Evolutionary conservation across 2,113 vertebrate species (phyloP), one percentile per base, ranked within the genome.

Genomic region (Sorex araneus): DNA sequence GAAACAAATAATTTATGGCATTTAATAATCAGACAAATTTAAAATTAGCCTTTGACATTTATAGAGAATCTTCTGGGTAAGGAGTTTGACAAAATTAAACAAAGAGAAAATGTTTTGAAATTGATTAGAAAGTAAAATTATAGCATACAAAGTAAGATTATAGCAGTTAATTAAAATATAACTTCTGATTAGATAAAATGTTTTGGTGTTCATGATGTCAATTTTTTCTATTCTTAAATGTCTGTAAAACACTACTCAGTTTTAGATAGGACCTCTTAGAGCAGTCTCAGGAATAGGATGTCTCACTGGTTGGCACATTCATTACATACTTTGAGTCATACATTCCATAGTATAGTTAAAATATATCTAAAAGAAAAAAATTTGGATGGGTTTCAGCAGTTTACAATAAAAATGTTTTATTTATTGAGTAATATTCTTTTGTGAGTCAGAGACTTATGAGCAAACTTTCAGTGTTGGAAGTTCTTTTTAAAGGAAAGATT

Each of bases 301-400:
- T 60, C 60, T 83, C 1, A 0, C 71, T 64, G 64, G 12, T 19
- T 81, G 40, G 30, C 27, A 79, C 30, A 79, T 90, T 2, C 19
- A 60, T 91, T 92, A 83, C 60, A 71, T 43, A 19, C 60, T 91
- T 81, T 87, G 70, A 90, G 84, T 86, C 93, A 91, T 78, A n/a
- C 5, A 79, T 3, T 83, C 18, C 47, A 90, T 45, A 43, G 67
- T 82, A 80, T 50, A 71, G 57, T 92, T 94, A 79, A 91, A 89
- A 73, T 76, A 89, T 34, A 87, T 66, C 34, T 86, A 66, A 77
- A 94, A 40, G 69, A 85, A 34, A 86, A 92, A 92, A 0, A 23
- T 25, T 92, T 91, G 87, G 47, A 63, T 83, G 71, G 27, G 7
- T 34, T 95, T 95, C 36, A 66, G 60, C 6, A 76, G 45, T 60